Conservation (phyloP, 2,888 invertebrate species). For the Drosophila parthenogenetica region DNA sequence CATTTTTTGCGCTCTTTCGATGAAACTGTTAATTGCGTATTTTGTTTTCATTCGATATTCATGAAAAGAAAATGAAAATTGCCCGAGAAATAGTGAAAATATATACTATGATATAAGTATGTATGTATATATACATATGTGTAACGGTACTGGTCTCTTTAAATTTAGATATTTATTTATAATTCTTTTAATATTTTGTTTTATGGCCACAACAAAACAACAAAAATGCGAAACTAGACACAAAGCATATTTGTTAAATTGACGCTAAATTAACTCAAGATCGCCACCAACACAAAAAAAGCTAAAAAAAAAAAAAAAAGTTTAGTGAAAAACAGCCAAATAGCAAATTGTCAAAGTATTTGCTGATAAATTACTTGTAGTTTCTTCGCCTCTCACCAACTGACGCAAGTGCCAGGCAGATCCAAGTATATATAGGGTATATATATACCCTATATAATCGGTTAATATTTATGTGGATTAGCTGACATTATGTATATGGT, state of each 20-base stretch:
- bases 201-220: slow-evolving; percentile 26
- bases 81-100: slow-evolving; percentile 1
- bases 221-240: slow-evolving; percentile 34
- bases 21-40: slow-evolving; percentile 61
- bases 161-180: slow-evolving; percentile 61
- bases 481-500: slow-evolving; percentile 8
- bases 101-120: too few species aligned
- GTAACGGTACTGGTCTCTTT: slow-evolving; percentile 31
- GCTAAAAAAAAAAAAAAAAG: slow-evolving; percentile 5
- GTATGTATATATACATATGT: too few species aligned
- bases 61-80: slow-evolving; percentile 24
- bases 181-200: slow-evolving; percentile 23
- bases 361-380: slow-evolving; percentile 47
- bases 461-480: slow-evolving; percentile 7
- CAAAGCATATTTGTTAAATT: slow-evolving; percentile 68
- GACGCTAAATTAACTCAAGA: slow-evolving; percentile 67
- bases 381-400: slow-evolving; percentile 18
- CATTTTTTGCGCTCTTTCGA: slow-evolving; percentile 2
- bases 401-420: slow-evolving; percentile 32
- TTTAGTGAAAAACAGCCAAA: slow-evolving; percentile 25
- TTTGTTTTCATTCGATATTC: slow-evolving; percentile 53
- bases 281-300: slow-evolving; percentile 26
- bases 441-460: slow-evolving; percentile 6
- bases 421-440: slow-evolving; percentile 2
- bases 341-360: slow-evolving; percentile 59